These are phyloP conservation scores for Halcyon senegalensis DNA, from an alignment of 2,113 vertebrate species.

Conservation along the genomic window DNA sequence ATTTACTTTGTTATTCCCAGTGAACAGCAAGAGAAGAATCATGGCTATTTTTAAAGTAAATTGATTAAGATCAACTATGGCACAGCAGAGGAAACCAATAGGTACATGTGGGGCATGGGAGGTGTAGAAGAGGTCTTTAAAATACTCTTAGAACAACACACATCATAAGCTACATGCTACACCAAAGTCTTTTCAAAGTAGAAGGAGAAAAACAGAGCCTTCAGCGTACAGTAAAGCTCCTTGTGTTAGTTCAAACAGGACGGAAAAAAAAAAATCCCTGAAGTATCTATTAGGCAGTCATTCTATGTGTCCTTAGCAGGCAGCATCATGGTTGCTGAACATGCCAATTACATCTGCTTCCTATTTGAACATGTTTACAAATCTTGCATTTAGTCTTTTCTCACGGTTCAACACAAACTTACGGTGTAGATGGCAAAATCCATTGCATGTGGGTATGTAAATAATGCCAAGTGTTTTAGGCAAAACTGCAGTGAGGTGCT, in stretches of 20 bases:
- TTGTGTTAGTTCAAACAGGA: not conserved
- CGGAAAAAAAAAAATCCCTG: not conserved
- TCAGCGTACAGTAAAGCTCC: not conserved
- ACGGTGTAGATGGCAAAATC: not conserved
- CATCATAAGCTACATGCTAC: accelerated
- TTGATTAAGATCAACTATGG: not conserved
- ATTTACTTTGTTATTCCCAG: not conserved
- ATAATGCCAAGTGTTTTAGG: not conserved
- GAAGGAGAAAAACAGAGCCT: not conserved
- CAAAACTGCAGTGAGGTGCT: not conserved
- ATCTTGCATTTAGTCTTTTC: not conserved
- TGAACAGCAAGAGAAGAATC: not conserved
- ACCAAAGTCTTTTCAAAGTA: not conserved
- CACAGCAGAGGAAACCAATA: not conserved
- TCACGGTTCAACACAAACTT: not conserved
- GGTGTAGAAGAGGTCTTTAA: not conserved
- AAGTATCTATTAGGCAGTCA: not conserved
- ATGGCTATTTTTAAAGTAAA: not conserved
- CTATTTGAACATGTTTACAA: not conserved
- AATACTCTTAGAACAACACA: not conserved
- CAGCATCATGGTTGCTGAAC: not conserved
- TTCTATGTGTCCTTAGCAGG: not conserved
- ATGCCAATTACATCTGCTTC: not conserved
- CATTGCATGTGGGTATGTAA: not conserved
- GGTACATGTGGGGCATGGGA: not conserved